Evolutionary conservation across 2,888 invertebrate species (phyloP).

Genomic region (Dysmachus trigonus): DNA sequence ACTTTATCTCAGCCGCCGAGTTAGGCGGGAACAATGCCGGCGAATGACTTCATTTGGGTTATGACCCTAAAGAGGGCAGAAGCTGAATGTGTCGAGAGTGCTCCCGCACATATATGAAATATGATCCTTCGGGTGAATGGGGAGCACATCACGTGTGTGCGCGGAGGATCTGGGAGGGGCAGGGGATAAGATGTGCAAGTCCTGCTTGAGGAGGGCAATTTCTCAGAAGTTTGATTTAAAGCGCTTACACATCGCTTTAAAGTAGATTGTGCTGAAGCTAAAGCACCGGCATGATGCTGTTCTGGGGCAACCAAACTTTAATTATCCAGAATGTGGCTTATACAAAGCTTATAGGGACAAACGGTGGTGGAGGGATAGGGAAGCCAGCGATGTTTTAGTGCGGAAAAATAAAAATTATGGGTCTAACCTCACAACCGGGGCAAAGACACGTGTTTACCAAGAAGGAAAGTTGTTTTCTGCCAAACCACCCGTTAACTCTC

Average conservation of each 20-base stretch:
- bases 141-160: background rate
- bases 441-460: background rate
- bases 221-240: background rate
- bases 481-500: background rate
- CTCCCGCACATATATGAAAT: background rate
- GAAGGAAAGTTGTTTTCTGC: background rate
- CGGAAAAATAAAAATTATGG: background rate
- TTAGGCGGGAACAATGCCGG: background rate
- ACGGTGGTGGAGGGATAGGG: background rate
- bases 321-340: background rate
- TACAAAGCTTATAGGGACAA: background rate
- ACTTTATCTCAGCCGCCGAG: background rate
- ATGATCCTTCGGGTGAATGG: background rate
- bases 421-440: background rate
- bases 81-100: background rate
- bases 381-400: background rate
- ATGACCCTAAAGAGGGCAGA: background rate
- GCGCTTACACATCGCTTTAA: background rate
- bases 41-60: background rate
- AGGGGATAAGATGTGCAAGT: background rate
- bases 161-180: no score
- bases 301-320: background rate
- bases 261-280: background rate
- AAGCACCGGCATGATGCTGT: background rate
- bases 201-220: background rate